These are phyloP conservation scores for Pocillopora grandis DNA, from an alignment of 92 coral and sea anemone genomes.

Conservation along the genomic window DNA sequence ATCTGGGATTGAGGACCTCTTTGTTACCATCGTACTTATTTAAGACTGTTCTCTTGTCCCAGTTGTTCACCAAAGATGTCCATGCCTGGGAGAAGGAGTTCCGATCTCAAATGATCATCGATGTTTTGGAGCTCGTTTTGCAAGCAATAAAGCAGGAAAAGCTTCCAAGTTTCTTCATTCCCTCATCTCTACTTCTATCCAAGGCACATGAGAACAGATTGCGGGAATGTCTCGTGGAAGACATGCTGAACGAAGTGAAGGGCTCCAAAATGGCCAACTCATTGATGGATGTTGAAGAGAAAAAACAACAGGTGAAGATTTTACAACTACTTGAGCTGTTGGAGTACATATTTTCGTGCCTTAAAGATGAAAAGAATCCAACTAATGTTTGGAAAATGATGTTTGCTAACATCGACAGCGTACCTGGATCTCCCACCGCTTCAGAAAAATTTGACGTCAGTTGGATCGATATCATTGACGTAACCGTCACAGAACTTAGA, in stretches of 20 bases:
- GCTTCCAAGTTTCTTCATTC: slow-evolving; percentile 4
- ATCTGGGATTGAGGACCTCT: background rate
- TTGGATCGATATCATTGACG: background rate
- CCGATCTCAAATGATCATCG: background rate
- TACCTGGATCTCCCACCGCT: background rate
- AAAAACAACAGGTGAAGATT: slow-evolving; percentile 15
- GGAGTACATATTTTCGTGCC: slow-evolving; percentile 16
- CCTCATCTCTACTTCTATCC: background rate
- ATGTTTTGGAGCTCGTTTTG: background rate
- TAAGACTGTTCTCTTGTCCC: slow-evolving; percentile 17
- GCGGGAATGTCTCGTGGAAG: slow-evolving; percentile 6
- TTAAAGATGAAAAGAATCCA: background rate
- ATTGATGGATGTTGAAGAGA: slow-evolving; percentile 9
- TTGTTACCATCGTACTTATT: slow-evolving; percentile 33
- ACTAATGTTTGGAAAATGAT: slow-evolving; percentile 12
- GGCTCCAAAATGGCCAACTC: background rate
- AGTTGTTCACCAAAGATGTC: background rate
- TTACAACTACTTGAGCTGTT: slow-evolving; percentile 21
- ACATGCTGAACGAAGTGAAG: slow-evolving; percentile 12
- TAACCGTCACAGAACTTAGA: slow-evolving; percentile 2
- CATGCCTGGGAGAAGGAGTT: slow-evolving; percentile 15
- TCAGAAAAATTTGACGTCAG: background rate
- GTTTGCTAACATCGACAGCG: slow-evolving; percentile 20
- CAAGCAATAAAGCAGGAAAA: background rate
- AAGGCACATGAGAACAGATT: slow-evolving; percentile 9